phyloP scores from a whole-genome alignment of 1,140 invertebrate genomes.

The Vollenhovia emeryi region DNA sequence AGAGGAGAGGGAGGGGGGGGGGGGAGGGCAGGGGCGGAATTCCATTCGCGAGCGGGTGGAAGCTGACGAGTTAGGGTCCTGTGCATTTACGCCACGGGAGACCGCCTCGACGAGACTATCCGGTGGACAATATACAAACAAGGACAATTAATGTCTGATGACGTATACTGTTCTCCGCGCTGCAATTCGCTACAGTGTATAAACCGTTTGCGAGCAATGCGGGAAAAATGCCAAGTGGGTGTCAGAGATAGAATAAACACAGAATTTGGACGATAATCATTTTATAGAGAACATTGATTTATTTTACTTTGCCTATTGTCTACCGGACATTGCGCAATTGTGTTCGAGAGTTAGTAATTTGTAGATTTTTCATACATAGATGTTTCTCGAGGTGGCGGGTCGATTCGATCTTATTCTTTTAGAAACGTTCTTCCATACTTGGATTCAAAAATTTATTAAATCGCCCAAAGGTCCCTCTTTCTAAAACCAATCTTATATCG shows the following conservation, averaged over 20 bases:
- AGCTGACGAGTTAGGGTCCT: slow-evolving; percentile 48
- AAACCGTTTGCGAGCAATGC: slow-evolving; percentile 3
- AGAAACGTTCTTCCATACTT: neutral
- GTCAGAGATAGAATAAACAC: neutral
- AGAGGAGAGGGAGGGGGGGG: too few relatives aligned
- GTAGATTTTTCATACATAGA: neutral
- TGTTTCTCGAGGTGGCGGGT: neutral
- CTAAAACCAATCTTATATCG: neutral
- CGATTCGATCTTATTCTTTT: neutral
- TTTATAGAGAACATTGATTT: neutral
- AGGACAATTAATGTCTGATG: slow-evolving; percentile 49
- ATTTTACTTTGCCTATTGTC: neutral
- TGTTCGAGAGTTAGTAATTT: neutral
- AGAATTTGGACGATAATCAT: neutral
- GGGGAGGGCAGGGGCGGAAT: too few relatives aligned
- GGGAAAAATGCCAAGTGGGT: neutral
- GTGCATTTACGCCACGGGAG: slow-evolving; percentile 40
- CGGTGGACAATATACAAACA: slow-evolving; percentile 35
- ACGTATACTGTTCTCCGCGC: slow-evolving; percentile 23
- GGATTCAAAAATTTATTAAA: neutral
- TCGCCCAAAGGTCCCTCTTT: neutral
- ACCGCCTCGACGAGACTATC: slow-evolving; percentile 27
- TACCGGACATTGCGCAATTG: neutral
- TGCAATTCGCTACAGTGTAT: neutral
- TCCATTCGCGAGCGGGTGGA: slow-evolving; percentile 37